A percentile compares a stretch with the other conserved stretches of the same genome.
phyloP scores from a whole-genome alignment of 2,797 vertebrate genomes.

The Pagetopsis macropterus region DNA sequence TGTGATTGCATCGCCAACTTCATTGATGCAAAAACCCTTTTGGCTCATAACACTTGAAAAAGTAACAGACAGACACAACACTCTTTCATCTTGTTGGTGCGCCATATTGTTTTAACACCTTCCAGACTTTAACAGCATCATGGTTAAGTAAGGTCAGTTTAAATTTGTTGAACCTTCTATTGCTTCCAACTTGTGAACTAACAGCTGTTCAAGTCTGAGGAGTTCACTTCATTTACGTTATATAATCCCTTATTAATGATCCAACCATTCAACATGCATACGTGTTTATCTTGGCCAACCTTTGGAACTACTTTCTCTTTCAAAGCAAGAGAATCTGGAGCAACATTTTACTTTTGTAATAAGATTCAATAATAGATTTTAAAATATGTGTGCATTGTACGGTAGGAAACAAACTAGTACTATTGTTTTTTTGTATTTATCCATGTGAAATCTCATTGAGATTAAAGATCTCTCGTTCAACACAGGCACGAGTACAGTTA shows the following conservation, averaged over 20 bases:
- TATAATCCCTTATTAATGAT: constrained; percentile 46
- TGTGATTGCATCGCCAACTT: constrained; percentile 40
- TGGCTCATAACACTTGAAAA: constrained; percentile 5
- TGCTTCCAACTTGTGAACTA: constrained; percentile 33
- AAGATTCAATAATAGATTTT: neutral
- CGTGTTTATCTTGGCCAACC: neutral
- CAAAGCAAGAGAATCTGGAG: neutral
- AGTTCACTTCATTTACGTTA: constrained; percentile 23
- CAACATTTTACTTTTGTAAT: neutral
- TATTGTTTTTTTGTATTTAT: too few species aligned
- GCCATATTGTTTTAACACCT: constrained; percentile 46
- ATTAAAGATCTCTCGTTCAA: too few species aligned
- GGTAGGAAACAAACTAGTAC: too few species aligned
- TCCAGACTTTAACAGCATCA: constrained; percentile 11
- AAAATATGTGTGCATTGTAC: too few species aligned
- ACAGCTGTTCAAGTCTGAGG: constrained; percentile 26
- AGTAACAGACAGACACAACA: neutral
- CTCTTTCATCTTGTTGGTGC: constrained; percentile 14
- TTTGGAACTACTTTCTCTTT: neutral
- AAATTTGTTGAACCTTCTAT: constrained; percentile 55
- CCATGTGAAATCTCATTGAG: too few species aligned
- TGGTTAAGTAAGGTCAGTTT: constrained; percentile 60
- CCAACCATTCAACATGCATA: constrained; percentile 8
- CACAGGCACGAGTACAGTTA: too few species aligned
- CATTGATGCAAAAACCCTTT: constrained; percentile 18